phyloP scores from a whole-genome alignment of 2,888 invertebrate genomes.

The Eupithecia inturbata region DNA sequence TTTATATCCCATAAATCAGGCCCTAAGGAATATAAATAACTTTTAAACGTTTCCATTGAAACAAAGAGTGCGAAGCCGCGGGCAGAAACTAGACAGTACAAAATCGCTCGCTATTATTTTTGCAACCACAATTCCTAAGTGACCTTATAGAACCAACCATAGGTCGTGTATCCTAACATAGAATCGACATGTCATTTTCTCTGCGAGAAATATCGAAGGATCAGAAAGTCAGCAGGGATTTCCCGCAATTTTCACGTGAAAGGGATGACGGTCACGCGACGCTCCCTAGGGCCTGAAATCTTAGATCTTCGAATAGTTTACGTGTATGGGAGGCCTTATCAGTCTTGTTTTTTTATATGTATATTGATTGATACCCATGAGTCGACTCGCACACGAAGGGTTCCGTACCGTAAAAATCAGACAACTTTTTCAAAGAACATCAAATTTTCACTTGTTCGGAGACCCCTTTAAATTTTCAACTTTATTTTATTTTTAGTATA shows the following conservation, averaged over 20 bases:
- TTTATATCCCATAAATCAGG: too few relatives aligned
- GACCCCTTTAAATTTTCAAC: too few relatives aligned
- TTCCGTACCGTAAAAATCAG: too few relatives aligned
- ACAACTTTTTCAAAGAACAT: too few relatives aligned
- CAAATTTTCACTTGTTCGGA: too few relatives aligned
- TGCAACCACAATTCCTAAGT: background rate
- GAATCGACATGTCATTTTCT: slow-evolving; percentile 32
- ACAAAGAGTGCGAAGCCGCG: background rate
- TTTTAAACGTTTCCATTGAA: background rate
- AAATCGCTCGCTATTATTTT: background rate
- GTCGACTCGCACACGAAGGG: too few relatives aligned
- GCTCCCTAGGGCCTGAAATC: slow-evolving; percentile 24
- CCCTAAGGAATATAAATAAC: too few relatives aligned
- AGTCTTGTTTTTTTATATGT: background rate
- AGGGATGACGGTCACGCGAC: slow-evolving; percentile 34
- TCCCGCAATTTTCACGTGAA: slow-evolving; percentile 30
- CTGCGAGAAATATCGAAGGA: slow-evolving; percentile 30
- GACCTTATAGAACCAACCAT: background rate
- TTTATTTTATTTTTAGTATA: too few relatives aligned
- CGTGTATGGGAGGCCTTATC: slow-evolving; percentile 1
- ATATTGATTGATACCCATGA: too few relatives aligned
- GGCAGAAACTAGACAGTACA: background rate
- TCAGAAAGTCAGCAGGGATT: slow-evolving; percentile 32
- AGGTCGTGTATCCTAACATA: background rate
- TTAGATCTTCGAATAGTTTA: slow-evolving; percentile 15